phyloP scores from a whole-genome alignment of 2,113 vertebrate species.

The Zapornia atra region DNA sequence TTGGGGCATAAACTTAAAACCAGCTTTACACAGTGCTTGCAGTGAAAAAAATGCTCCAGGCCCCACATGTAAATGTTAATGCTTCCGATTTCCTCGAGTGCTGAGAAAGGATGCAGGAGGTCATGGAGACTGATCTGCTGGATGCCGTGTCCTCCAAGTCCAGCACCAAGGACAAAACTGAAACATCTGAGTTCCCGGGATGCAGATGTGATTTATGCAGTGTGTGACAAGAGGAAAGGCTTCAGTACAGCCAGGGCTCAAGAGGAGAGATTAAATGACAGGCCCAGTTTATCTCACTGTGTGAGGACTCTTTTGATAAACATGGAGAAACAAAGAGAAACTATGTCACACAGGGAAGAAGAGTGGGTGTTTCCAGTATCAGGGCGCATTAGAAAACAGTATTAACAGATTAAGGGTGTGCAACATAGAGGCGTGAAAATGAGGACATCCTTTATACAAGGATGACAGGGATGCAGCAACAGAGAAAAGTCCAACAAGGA shows the following conservation, averaged over 20 bases:
- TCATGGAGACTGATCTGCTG: neutral
- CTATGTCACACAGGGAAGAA: neutral
- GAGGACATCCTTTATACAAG: neutral
- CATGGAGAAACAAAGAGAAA: neutral
- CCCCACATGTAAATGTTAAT: neutral
- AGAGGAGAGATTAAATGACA: neutral
- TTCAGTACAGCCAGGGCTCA: neutral
- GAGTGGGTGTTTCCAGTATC: neutral
- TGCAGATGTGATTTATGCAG: neutral
- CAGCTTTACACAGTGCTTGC: neutral
- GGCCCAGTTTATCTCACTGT: neutral
- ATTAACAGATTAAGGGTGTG: neutral
- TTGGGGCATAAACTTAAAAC: neutral
- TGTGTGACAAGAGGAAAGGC: neutral
- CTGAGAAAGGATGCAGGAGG: neutral
- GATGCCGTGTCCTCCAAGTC: neutral
- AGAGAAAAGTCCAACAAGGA: neutral
- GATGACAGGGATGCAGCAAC: neutral
- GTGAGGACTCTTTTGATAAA: neutral
- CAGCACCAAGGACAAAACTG: neutral
- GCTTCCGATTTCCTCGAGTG: neutral
- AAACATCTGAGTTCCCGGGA: neutral
- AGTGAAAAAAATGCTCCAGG: neutral
- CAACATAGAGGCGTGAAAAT: neutral
- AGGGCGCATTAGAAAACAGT: neutral